These are phyloP conservation scores for Babyrousa celebensis DNA, from an alignment of 2,797 vertebrate species.

Conservation along the genomic window DNA sequence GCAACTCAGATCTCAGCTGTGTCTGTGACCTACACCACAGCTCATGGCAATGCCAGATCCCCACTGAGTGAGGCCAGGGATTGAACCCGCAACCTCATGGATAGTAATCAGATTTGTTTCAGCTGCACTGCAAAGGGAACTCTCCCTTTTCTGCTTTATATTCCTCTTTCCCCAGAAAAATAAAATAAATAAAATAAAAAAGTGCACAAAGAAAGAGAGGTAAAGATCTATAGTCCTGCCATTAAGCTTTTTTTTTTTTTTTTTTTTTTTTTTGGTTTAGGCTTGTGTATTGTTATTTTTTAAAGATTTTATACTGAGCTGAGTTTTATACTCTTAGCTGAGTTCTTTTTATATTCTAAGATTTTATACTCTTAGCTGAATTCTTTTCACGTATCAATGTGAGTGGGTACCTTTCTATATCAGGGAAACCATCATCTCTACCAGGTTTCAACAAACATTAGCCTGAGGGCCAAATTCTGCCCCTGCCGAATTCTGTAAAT, in stretches of 20 bases:
- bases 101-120: too few relatives aligned
- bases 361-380: background rate
- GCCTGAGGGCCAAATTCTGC: background rate
- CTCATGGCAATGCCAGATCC: too few relatives aligned
- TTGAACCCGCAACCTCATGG: too few relatives aligned
- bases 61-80: too few relatives aligned
- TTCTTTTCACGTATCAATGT: background rate
- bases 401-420: background rate
- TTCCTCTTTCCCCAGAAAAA: background rate
- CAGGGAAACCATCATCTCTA: background rate
- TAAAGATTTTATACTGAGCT: background rate
- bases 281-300: background rate
- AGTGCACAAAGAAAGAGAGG: background rate
- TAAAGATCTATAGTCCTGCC: background rate
- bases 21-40: too few relatives aligned
- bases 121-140: too few relatives aligned
- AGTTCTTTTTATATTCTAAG: background rate
- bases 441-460: background rate
- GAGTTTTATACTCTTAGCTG: background rate
- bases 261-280: too few relatives aligned
- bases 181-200: background rate
- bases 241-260: too few relatives aligned
- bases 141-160: too few relatives aligned
- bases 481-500: background rate
- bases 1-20: too few relatives aligned